Evolutionary conservation across 2,797 vertebrate species (phyloP).

Genomic region (Jordanella pulchra): DNA sequence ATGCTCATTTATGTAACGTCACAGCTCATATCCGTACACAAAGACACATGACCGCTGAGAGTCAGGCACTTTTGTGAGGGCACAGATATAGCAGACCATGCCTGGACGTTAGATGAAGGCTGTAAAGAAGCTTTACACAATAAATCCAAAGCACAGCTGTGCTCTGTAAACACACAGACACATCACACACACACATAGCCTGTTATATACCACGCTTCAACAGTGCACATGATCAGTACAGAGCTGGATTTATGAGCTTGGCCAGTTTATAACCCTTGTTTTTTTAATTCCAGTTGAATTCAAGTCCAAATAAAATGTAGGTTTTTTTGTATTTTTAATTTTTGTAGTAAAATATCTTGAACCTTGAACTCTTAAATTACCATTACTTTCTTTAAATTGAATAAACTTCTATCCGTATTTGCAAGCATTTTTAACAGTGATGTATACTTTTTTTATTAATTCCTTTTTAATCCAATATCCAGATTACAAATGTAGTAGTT

Average conservation of each 20-base stretch:
- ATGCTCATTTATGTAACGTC: constrained; percentile 33
- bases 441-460: background rate
- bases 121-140: constrained; percentile 74
- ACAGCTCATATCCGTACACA: constrained; percentile 11
- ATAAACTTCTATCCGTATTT: background rate
- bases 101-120: constrained; percentile 64
- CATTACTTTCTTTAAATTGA: background rate
- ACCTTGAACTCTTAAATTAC: background rate
- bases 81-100: constrained; percentile 34
- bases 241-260: constrained; percentile 40
- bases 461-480: background rate
- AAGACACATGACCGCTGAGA: constrained; percentile 4
- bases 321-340: background rate
- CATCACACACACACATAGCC: constrained; percentile 18
- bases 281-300: constrained; percentile 18
- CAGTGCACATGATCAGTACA: constrained; percentile 45
- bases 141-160: constrained; percentile 81
- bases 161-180: constrained; percentile 45
- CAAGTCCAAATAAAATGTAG: background rate
- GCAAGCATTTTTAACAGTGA: background rate
- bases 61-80: constrained; percentile 35
- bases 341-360: background rate
- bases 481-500: background rate
- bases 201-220: constrained; percentile 28
- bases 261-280: constrained; percentile 10